phyloP scores from a whole-genome alignment of 2,888 invertebrate species.

The Bellardia pandia region DNA sequence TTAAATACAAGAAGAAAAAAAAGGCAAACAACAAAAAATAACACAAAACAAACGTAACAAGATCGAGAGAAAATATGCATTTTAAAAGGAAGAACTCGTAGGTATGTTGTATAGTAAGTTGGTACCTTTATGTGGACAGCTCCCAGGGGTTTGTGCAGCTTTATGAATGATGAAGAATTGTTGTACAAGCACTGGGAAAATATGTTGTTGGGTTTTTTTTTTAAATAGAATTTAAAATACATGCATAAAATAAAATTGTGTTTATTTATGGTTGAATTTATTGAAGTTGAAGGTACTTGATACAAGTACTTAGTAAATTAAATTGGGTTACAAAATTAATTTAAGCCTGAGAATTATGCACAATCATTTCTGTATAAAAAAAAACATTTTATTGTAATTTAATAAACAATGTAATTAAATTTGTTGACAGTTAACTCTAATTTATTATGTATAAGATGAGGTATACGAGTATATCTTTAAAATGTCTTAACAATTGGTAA shows the following conservation, averaged over 20 bases:
- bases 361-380: too few species aligned
- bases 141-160: not conserved
- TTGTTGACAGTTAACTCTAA: too few species aligned
- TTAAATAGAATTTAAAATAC: not conserved
- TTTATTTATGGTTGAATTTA: not conserved
- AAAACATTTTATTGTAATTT: too few species aligned
- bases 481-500: too few species aligned
- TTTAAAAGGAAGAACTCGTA: constrained; percentile 17
- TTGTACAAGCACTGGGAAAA: constrained; percentile 9
- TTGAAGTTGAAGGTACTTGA: constrained; percentile 1
- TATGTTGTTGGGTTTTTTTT: not conserved
- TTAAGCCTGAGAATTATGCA: not conserved
- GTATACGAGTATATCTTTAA: too few species aligned
- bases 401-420: too few species aligned
- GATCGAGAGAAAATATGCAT: constrained; percentile 10
- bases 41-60: constrained; percentile 30
- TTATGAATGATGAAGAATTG: constrained; percentile 39
- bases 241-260: not conserved
- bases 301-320: constrained; percentile 8
- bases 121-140: constrained; percentile 29
- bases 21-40: not conserved
- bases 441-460: too few species aligned
- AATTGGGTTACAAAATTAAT: constrained; percentile 10
- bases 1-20: constrained; percentile 39
- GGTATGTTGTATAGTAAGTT: not conserved